A percentile compares a stretch with the other conserved stretches of the same genome.
Evolutionary conservation across 2,113 vertebrate species (phyloP).

Genomic region (Merops nubicus): DNA sequence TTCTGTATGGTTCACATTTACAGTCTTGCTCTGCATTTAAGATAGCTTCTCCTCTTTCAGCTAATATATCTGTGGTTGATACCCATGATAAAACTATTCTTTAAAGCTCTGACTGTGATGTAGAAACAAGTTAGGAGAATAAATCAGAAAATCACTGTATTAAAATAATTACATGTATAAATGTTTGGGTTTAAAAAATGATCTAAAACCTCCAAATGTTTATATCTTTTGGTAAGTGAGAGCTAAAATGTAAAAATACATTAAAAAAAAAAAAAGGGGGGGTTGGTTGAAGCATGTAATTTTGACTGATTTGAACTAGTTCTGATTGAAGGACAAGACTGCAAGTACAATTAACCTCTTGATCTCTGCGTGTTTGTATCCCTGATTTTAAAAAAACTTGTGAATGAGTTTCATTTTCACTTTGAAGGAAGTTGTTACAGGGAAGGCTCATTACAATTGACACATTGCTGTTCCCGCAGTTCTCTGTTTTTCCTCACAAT

Average conservation of each 20-base stretch:
- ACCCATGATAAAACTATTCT: neutral
- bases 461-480: neutral
- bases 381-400: neutral
- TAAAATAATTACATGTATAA: neutral
- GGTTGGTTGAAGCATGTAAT: neutral
- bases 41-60: neutral
- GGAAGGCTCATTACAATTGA: neutral
- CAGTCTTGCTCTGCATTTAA: neutral
- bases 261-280: neutral
- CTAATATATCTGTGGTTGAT: neutral
- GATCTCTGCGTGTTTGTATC: neutral
- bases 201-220: neutral
- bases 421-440: neutral
- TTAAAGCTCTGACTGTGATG: neutral
- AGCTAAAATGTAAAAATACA: neutral
- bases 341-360: neutral
- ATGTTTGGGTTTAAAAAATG: neutral
- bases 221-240: neutral
- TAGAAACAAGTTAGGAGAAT: neutral
- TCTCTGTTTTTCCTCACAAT: neutral
- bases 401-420: constrained; percentile 27
- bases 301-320: neutral
- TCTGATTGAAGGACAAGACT: neutral
- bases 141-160: neutral
- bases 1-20: neutral